Evolutionary conservation across 2,113 vertebrate genomes (phyloP).

Genomic region (Hydrochoerus hydrochaeris): DNA sequence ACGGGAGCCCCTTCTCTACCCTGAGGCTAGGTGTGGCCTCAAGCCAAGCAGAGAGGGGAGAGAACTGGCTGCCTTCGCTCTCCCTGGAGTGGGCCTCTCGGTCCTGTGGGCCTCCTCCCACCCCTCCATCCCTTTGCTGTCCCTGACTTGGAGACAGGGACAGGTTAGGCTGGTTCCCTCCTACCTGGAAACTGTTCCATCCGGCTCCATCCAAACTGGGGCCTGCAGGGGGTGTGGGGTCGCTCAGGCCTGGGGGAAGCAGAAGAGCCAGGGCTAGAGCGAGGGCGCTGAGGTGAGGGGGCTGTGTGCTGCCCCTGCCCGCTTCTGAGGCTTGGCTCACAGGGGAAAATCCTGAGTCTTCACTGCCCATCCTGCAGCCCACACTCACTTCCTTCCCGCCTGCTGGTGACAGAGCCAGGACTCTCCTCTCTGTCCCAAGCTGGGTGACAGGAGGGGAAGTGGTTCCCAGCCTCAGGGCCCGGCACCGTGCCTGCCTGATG

Average conservation of each 20-base stretch:
- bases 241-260: slow-evolving; percentile 89
- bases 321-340: neutral
- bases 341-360: neutral
- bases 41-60: neutral
- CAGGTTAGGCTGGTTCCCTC: neutral
- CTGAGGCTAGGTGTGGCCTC: neutral
- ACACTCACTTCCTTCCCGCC: neutral
- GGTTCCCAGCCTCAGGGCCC: neutral
- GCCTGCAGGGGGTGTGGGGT: slow-evolving; percentile 86
- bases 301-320: neutral
- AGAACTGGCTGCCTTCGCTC: neutral
- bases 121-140: neutral
- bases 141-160: neutral
- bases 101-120: rapidly evolving
- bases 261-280: neutral
- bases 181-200: slow-evolving; percentile 96
- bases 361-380: neutral
- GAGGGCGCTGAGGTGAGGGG: neutral
- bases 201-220: slow-evolving; percentile 87
- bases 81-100: neutral
- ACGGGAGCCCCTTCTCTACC: neutral
- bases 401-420: neutral
- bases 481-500: neutral
- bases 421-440: neutral
- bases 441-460: neutral